These are phyloP conservation scores for Gavialis gangeticus DNA, from an alignment of 2,113 vertebrate genomes.

Conservation along the genomic window DNA sequence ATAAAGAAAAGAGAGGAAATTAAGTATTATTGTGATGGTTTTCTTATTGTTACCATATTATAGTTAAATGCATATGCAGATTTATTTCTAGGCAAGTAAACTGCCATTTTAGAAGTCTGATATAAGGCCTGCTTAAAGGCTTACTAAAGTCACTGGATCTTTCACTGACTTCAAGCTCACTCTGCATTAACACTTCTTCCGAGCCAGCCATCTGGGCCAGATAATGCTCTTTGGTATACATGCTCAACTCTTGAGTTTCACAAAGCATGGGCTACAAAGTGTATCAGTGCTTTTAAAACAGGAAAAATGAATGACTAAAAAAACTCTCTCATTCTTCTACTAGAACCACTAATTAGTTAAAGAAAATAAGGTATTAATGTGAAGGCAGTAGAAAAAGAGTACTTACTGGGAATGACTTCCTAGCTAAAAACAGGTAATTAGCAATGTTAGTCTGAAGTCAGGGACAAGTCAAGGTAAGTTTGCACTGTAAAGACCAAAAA, in stretches of 20 bases:
- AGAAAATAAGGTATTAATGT: background rate
- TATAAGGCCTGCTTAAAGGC: background rate
- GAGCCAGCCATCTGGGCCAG: background rate
- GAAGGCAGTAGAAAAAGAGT: background rate
- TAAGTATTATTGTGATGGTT: rapidly evolving
- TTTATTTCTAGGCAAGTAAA: background rate
- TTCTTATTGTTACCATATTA: background rate
- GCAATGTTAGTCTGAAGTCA: too few relatives aligned
- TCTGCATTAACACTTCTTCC: rapidly evolving
- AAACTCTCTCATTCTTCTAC: background rate
- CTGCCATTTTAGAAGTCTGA: background rate
- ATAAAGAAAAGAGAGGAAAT: background rate
- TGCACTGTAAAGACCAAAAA: too few relatives aligned
- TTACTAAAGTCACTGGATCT: background rate
- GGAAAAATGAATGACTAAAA: background rate
- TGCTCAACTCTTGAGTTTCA: background rate
- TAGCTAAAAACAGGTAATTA: background rate
- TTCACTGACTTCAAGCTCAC: background rate
- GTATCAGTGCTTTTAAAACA: background rate
- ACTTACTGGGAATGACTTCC: background rate
- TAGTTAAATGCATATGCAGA: background rate
- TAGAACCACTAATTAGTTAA: background rate
- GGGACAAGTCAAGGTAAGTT: too few relatives aligned
- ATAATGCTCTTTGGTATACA: background rate
- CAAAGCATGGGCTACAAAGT: background rate